Evolutionary conservation across 2,113 vertebrate species (phyloP).

Genomic region (Ifrita kowaldi): DNA sequence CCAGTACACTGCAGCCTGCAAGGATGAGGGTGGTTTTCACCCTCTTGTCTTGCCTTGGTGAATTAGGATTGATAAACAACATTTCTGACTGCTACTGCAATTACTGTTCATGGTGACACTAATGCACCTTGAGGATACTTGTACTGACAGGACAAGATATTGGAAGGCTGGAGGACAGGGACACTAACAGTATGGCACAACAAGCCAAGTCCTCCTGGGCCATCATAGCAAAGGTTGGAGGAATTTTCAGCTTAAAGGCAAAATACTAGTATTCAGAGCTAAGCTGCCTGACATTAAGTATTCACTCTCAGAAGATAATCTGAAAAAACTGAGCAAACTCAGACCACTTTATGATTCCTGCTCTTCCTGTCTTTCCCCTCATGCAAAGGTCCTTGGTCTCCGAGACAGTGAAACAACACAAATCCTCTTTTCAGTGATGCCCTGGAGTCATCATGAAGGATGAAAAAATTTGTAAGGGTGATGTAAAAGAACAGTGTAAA

Average conservation of each 20-base stretch:
- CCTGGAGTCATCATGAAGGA: neutral
- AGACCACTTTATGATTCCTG: neutral
- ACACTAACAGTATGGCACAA: neutral
- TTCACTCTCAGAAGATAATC: neutral
- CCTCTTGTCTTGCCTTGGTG: neutral
- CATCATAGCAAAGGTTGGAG: neutral
- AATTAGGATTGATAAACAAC: neutral
- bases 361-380: neutral
- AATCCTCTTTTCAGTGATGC: neutral
- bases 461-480: neutral
- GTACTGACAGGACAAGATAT: neutral
- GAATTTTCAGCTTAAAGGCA: neutral
- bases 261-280: neutral
- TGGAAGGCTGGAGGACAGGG: neutral
- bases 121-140: neutral
- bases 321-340: neutral
- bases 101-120: neutral
- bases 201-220: neutral
- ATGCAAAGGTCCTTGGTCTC: neutral
- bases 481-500: neutral
- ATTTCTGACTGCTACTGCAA: neutral
- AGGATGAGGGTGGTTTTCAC: neutral
- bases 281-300: neutral
- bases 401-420: neutral
- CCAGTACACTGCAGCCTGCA: neutral